phyloP scores from a whole-genome alignment of 1,140 invertebrate genomes.

The Mylabris phalerata region DNA sequence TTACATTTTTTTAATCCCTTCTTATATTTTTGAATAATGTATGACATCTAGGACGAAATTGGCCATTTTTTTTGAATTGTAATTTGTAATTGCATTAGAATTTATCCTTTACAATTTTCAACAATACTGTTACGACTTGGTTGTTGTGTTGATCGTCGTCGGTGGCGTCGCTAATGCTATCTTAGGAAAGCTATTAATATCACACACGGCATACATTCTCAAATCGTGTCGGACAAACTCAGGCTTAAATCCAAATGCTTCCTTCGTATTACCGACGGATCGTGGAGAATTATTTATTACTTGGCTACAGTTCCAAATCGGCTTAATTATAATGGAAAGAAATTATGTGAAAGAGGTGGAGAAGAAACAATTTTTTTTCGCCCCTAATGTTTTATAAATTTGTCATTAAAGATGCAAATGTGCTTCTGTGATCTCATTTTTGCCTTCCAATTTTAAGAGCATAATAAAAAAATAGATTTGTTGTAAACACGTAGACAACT shows the following conservation, averaged over 20 bases:
- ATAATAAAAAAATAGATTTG: too few species aligned
- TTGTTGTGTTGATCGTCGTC: not conserved
- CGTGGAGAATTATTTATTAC: conserved; percentile 20
- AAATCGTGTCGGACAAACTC: conserved; percentile 19
- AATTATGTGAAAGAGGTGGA: not conserved
- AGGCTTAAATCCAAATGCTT: conserved; percentile 22
- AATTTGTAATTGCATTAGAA: not conserved
- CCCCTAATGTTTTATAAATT: not conserved
- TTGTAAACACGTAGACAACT: too few species aligned
- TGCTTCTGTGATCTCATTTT: too few species aligned
- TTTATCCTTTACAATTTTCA: not conserved
- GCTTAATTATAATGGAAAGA: conserved; percentile 10
- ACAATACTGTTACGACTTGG: not conserved
- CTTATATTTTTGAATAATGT: too few species aligned
- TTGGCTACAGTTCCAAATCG: conserved; percentile 14
- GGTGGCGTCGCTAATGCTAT: conserved; percentile 19
- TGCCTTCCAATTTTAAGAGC: too few species aligned
- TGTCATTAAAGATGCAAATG: not conserved
- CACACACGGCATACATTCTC: conserved; percentile 25
- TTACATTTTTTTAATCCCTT: too few species aligned
- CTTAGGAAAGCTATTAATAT: conserved; percentile 24
- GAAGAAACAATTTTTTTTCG: not conserved
- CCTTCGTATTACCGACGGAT: conserved; percentile 20
- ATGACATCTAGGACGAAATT: too few species aligned
- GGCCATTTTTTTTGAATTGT: not conserved